phyloP scores from a whole-genome alignment of 2,888 invertebrate genomes.

The Sinelater perroti region DNA sequence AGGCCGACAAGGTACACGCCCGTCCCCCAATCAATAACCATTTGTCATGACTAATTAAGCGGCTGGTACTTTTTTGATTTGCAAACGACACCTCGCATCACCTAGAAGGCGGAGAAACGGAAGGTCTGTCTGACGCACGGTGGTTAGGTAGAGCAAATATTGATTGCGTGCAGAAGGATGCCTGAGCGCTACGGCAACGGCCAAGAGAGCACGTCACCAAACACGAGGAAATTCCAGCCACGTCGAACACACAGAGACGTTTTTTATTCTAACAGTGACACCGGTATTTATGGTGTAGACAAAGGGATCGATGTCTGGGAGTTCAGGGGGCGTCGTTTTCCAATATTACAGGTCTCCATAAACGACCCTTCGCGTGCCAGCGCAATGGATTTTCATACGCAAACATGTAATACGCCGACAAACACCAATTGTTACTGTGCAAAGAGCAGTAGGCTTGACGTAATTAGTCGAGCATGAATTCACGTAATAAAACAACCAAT shows the following conservation, averaged over 20 bases:
- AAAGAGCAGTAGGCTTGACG: neutral
- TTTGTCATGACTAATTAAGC: neutral
- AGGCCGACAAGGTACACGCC: neutral
- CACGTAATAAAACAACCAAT: too few relatives aligned
- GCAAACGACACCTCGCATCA: too few relatives aligned
- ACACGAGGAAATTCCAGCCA: neutral
- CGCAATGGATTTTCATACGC: constrained; percentile 7
- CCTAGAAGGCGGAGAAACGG: constrained; percentile 1
- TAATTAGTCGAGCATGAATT: too few relatives aligned
- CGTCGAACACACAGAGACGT: neutral
- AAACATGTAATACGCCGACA: constrained; percentile 5
- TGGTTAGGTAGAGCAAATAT: constrained; percentile 18
- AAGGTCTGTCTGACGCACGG: constrained; percentile 14
- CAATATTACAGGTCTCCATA: constrained; percentile 17
- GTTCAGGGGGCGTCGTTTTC: constrained; percentile 19
- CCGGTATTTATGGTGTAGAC: constrained; percentile 8
- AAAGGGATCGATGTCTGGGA: constrained; percentile 22
- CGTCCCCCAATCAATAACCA: constrained; percentile 1
- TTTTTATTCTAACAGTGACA: neutral
- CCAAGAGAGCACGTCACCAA: neutral
- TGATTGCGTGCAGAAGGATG: constrained; percentile 10
- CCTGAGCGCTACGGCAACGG: constrained; percentile 3
- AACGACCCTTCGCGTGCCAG: constrained; percentile 22
- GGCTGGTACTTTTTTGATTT: too few relatives aligned
- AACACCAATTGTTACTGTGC: constrained; percentile 1